Percentiles rank a stretch among this genome's conserved stretches.
Conservation (phyloP, 2,113 vertebrate genomes). For the Paratilapia polleni region DNA sequence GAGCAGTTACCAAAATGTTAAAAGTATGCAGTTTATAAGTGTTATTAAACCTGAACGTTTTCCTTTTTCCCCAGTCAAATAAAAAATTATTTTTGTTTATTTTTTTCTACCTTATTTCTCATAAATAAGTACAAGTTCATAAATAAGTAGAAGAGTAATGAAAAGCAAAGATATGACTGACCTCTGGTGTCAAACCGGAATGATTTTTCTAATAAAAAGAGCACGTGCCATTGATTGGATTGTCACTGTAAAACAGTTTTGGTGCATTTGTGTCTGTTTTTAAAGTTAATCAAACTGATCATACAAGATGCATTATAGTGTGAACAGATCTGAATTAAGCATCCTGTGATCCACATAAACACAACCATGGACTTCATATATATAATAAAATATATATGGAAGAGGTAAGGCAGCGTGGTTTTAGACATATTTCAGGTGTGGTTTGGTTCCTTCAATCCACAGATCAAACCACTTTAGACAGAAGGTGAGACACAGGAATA, state of each 20-base stretch:
- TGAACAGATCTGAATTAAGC: neutral
- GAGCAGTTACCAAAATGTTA: too few species aligned
- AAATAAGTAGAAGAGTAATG: neutral
- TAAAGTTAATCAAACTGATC: neutral
- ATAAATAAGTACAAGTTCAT: too few species aligned
- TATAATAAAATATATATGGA: conserved; percentile 24
- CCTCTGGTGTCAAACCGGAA: neutral
- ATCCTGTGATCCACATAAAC: neutral
- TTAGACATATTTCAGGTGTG: neutral
- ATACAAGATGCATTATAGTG: conserved; percentile 11
- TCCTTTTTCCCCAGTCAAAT: too few species aligned
- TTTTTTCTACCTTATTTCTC: too few species aligned
- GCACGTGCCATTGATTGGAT: neutral
- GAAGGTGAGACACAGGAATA: neutral
- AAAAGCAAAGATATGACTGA: neutral
- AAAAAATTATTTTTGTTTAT: too few species aligned
- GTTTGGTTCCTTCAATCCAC: neutral
- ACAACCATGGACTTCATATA: conserved; percentile 39
- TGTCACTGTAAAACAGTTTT: neutral
- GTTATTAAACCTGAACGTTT: too few species aligned
- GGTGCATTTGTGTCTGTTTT: neutral
- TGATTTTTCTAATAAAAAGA: too few species aligned
- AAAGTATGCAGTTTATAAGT: too few species aligned
- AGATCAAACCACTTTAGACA: neutral
- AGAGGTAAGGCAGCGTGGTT: fast-evolving